phyloP scores from a whole-genome alignment of 2,113 vertebrate species.

The Campylomormyrus tamandua region DNA sequence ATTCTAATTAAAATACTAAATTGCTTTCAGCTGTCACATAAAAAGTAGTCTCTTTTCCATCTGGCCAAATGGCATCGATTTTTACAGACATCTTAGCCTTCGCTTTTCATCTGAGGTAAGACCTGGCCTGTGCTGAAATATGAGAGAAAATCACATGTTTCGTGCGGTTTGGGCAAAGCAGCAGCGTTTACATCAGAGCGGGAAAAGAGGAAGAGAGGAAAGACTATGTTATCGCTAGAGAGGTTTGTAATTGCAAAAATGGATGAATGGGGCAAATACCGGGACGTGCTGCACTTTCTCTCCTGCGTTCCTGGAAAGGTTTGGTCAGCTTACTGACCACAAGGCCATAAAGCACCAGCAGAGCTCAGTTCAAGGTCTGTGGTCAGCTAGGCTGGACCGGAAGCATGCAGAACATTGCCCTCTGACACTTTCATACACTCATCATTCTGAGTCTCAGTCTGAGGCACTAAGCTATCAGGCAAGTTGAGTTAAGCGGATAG shows the following conservation, averaged over 20 bases:
- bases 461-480: neutral
- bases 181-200: neutral
- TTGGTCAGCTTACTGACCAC: neutral
- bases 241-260: neutral
- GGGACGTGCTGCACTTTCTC: neutral
- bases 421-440: neutral
- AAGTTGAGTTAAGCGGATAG: neutral
- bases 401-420: neutral
- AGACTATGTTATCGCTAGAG: neutral
- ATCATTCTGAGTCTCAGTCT: neutral
- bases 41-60: neutral
- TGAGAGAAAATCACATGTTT: neutral
- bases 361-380: neutral
- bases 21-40: neutral
- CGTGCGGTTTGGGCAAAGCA: neutral
- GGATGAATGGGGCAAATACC: neutral
- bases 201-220: neutral
- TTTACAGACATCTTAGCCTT: slow-evolving; percentile 7
- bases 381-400: neutral
- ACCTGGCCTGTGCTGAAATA: slow-evolving; percentile 1
- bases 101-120: slow-evolving; percentile 5
- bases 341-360: neutral
- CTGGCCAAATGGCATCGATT: neutral
- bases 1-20: neutral
- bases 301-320: neutral